phyloP scores from a whole-genome alignment of 2,113 vertebrate genomes.

The Aepyceros melampus region DNA sequence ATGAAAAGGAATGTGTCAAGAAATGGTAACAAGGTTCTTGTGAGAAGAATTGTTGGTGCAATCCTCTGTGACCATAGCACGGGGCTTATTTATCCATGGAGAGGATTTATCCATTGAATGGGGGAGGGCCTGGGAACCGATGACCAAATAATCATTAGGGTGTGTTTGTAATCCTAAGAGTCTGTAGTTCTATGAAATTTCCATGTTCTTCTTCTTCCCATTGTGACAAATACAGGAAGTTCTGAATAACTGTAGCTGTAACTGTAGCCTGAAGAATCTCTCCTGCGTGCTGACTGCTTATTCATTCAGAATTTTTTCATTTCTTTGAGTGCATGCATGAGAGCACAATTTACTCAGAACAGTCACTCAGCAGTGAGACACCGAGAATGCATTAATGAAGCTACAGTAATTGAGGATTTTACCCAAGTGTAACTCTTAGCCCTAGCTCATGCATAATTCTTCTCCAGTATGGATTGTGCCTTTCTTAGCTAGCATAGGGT shows the following conservation, averaged over 20 bases:
- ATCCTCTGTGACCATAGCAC: not conserved
- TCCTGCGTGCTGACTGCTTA: slow-evolving; percentile 37
- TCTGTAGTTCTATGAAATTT: not conserved
- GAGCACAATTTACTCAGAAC: slow-evolving; percentile 69
- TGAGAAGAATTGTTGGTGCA: not conserved
- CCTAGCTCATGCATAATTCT: slow-evolving; percentile 67
- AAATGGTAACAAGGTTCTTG: not conserved
- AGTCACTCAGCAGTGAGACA: slow-evolving; percentile 66
- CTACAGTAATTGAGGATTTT: slow-evolving; percentile 71
- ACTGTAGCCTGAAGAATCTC: slow-evolving; percentile 6
- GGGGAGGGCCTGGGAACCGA: not conserved
- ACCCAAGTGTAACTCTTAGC: slow-evolving; percentile 59
- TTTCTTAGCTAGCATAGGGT: slow-evolving; percentile 21
- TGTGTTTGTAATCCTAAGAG: not conserved
- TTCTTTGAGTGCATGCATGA: slow-evolving; percentile 55
- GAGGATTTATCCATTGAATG: not conserved
- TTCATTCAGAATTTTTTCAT: slow-evolving; percentile 75
- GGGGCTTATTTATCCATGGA: not conserved
- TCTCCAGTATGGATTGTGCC: not conserved
- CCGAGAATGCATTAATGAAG: slow-evolving; percentile 67
- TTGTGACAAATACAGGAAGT: slow-evolving; percentile 35
- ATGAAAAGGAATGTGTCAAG: not conserved
- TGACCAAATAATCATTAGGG: not conserved
- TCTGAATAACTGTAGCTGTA: slow-evolving; percentile 47
- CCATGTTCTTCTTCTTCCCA: not conserved